Base-by-base conservation (phyloP, 2,797 vertebrate genomes). In the Cottoperca gobio region DNA sequence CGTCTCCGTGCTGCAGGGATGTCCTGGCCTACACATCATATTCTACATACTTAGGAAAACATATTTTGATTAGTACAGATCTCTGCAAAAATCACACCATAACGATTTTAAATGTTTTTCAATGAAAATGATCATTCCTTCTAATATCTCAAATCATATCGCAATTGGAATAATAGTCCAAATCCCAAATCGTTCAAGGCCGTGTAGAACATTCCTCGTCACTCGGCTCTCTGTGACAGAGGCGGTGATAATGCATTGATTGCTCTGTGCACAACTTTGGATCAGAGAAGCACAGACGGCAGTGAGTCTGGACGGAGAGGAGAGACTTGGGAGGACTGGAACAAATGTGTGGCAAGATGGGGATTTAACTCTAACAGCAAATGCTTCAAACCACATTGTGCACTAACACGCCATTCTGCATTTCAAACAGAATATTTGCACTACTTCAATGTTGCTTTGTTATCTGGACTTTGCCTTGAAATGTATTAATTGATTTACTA, bases 301-400 rank as follows among this genome's bases (percentile, higher is more conserved):
- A 66, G 49, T 52, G 45, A 68, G 24, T 24, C 21, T 67, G 43
- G 50, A 50, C 58, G 61, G 67, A 75, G 66, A 57, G 55, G 39
- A 62, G 54, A 70, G 46, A 52, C 24, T 42, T 45, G 37, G 50
- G 43, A 77, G 11, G 61, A 72, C 33, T 31, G 54, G 31, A 46
- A 58, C 17, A 61, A 71, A 76, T 52, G 64, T 79, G 62, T 62
- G 63, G 48, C 39, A 46, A 24, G 13, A 69, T 68, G 42, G 14
- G 50, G 28, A 54, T 70, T n/a, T 53, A 16, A 48, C 28, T 46
- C n/a, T 33, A 33, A 79, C 19, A 1, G 14, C 24, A 52, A 50
- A 55, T 57, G 58, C 48, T 23, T 71, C 12, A 28, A 63, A 65
- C 37, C 23, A 40, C 21, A 45, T 61, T 45, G 19, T 46, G 12